Base-by-base conservation (phyloP, 2,113 vertebrate species). In the Crocuta crocuta region DNA sequence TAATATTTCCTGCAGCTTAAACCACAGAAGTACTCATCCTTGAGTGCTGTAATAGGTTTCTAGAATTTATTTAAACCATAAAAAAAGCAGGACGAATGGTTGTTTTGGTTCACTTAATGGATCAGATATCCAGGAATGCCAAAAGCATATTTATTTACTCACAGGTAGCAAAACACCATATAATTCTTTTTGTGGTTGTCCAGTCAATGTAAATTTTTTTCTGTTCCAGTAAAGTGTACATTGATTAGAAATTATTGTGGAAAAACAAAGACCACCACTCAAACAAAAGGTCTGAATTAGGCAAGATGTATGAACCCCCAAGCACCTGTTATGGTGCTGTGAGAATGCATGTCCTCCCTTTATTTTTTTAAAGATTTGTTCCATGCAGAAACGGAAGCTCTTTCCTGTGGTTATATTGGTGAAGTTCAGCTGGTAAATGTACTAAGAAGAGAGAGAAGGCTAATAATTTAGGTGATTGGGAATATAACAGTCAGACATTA, bases 221-320 rank as follows among this genome's bases (percentile, higher is more conserved):
- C 88, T 97, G 7, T 98, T 98, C 93, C 89, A 55, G 94, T 96
- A 97, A 98, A 97, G 82, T 94, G 10, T 94, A 73, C 93, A 80
- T 83, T 97, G 89, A 97, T 97, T 97, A 70, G n/a, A 94, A 97
- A 97, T 97, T 97, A 95, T 97, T 96, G 66, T 82, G 89, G n/a
- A 11, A 82, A 95, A 95, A 39, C 39, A 94, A 96, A 93, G 58
- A 80, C 63, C 65, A 92, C 73, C 15, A 87, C 39, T 98, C 81
- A 95, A 94, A 95, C 63, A 91, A 33, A 81, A 33, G 43, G 6
- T 97, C 84, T 97, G 45, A 94, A 89, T 31, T 78, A 94, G 88
- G 84, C 45, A 97, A 97, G 91, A 88, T 82, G 0, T 96, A 97
- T 97, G 66, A 84, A 95, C 35, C 87, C 87, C 70, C 55, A 94